phyloP scores from a whole-genome alignment of 2,113 vertebrate species.

The Microcebus griseorufus region DNA sequence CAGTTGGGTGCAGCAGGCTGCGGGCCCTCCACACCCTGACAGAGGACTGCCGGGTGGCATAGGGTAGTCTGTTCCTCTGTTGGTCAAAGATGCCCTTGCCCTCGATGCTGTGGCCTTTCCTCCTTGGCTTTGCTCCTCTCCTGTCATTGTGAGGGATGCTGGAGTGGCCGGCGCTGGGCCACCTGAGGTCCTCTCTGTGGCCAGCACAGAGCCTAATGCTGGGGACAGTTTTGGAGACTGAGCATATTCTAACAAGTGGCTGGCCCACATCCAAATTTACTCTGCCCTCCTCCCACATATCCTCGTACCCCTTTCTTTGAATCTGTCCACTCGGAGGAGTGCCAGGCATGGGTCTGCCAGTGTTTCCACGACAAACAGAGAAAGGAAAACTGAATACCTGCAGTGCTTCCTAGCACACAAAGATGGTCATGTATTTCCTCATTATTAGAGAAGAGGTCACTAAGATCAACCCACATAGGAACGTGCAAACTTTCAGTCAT shows the following conservation, averaged over 20 bases:
- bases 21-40: background rate
- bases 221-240: background rate
- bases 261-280: background rate
- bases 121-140: background rate
- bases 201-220: background rate
- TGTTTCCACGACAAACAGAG: background rate
- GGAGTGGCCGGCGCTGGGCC: fast-evolving
- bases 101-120: background rate
- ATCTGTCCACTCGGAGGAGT: background rate
- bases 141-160: fast-evolving
- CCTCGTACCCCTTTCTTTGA: background rate
- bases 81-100: background rate
- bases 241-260: background rate
- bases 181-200: background rate
- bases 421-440: background rate
- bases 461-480: background rate
- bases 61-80: no score
- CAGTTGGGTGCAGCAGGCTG: background rate
- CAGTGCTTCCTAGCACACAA: background rate
- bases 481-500: background rate
- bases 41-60: background rate
- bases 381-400: background rate
- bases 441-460: background rate
- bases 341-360: background rate
- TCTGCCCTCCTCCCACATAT: background rate